A percentile compares a stretch with the other conserved stretches of the same genome.
Conservation (phyloP, 2,797 vertebrate genomes). For the Varecia variegata region DNA sequence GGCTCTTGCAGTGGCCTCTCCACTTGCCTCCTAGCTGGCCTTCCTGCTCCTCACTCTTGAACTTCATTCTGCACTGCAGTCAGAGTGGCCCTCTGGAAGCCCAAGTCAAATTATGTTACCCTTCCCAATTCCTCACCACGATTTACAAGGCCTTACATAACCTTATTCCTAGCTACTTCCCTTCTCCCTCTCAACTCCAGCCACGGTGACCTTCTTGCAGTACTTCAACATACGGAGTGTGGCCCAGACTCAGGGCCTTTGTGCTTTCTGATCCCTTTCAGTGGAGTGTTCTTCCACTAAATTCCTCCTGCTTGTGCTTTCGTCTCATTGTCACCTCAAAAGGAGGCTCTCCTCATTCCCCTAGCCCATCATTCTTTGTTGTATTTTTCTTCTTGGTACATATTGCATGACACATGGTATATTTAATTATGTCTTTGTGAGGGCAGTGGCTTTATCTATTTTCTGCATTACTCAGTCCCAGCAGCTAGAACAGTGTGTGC, state of each 20-base stretch:
- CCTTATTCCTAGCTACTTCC: background rate
- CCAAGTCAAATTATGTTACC: background rate
- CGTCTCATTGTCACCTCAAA: background rate
- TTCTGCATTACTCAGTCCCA: background rate
- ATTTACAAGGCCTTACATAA: background rate
- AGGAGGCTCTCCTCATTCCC: background rate
- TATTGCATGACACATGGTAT: no score
- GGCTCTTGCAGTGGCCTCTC: background rate
- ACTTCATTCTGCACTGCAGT: background rate
- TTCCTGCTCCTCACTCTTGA: background rate
- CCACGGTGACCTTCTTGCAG: no score
- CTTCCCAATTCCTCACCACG: background rate
- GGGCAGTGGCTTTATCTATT: background rate
- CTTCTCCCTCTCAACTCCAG: background rate
- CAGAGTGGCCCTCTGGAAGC: background rate
- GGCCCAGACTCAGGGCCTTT: background rate
- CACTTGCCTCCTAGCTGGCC: fast-evolving
- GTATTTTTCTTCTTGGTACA: background rate
- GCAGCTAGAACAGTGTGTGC: background rate
- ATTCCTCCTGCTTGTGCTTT: background rate
- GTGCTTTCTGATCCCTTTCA: background rate
- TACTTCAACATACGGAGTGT: background rate
- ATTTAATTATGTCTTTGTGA: background rate
- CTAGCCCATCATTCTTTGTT: background rate
- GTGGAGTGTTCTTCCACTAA: background rate